Conservation (phyloP, 2,113 vertebrate species). For the Fulica atra region DNA sequence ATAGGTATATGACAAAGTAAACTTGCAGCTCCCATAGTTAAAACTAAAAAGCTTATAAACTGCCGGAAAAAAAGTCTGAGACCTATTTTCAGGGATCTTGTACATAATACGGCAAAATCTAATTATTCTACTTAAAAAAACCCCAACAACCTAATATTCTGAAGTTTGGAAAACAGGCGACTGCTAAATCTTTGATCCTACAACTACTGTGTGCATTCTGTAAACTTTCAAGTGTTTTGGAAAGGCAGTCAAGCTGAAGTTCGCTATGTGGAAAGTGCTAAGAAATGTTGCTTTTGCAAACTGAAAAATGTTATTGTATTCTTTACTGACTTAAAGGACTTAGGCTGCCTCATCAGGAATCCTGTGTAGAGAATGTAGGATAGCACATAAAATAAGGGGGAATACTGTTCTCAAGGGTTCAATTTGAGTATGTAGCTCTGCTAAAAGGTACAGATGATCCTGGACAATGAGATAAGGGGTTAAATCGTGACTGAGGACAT, state of each 20-base stretch:
- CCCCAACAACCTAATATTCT: not conserved
- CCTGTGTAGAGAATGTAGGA: too few relatives aligned
- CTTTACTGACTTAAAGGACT: too few relatives aligned
- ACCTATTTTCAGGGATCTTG: not conserved
- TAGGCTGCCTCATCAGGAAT: too few relatives aligned
- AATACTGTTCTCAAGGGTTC: too few relatives aligned
- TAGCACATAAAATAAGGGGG: too few relatives aligned
- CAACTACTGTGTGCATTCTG: not conserved
- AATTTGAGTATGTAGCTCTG: too few relatives aligned
- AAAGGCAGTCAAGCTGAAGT: not conserved
- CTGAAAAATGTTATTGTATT: too few relatives aligned
- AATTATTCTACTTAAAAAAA: not conserved
- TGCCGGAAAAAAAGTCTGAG: not conserved
- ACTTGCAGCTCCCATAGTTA: not conserved
- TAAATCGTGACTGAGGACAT: too few relatives aligned
- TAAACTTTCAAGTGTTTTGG: not conserved
- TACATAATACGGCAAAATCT: not conserved
- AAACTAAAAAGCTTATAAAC: not conserved
- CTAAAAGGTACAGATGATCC: too few relatives aligned
- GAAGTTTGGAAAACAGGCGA: not conserved
- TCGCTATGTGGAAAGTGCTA: too few relatives aligned
- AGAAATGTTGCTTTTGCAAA: too few relatives aligned
- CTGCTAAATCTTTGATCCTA: not conserved
- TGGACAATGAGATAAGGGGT: too few relatives aligned
- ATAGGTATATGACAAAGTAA: not conserved